Evolutionary conservation across 2,113 vertebrate species (phyloP), one percentile per base, ranked within the genome.

Genomic region (Orcinus orca): DNA sequence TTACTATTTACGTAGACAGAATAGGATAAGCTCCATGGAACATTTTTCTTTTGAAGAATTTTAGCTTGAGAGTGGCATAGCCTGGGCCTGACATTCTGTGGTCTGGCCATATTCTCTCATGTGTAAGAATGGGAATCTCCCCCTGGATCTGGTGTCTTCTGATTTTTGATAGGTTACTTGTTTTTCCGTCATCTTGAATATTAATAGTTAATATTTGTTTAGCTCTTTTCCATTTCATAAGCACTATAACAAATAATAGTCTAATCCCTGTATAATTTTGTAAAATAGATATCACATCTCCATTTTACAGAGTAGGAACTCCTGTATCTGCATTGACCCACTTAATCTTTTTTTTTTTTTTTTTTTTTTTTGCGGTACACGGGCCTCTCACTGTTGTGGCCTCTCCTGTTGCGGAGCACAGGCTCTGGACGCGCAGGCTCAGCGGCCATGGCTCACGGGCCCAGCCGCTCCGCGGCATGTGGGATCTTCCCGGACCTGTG

Each of bases 141-240:
- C 0, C 1, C 2, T 93, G 6, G n/a, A 2, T 36, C 83, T 79
- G 25, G 11, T 29, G 41, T 25, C 17, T 33, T 77, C 65, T 60
- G 65, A 65, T 23, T 79, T 80, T 68, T 79, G 47, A 68, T 83
- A 80, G 86, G 15, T 31, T 84, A 20, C 21, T 85, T 94, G 33
- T 67, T 87, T 94, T 86, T 71, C 36, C 11, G 2, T 93, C 50
- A 53, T 90, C n/a, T 90, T 77, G 70, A 94, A 38, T 88, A 68
- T 67, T 85, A 50, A 58, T 33, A 70, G 33, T 58, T 86, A 79
- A 80, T 15, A 58, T 90, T 89, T 95, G 12, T 60, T 73, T 62
- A 44, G 50, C 71, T 44, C 2, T 68, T 95, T 95, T 80, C 41
- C 21, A 23, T 41, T 88, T 74, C 20, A 50, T 67, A 70, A 88